Evolutionary conservation across 1,140 invertebrate species (phyloP), one percentile per base, ranked within the genome.

Genomic region (Eurosta solidaginis): DNA sequence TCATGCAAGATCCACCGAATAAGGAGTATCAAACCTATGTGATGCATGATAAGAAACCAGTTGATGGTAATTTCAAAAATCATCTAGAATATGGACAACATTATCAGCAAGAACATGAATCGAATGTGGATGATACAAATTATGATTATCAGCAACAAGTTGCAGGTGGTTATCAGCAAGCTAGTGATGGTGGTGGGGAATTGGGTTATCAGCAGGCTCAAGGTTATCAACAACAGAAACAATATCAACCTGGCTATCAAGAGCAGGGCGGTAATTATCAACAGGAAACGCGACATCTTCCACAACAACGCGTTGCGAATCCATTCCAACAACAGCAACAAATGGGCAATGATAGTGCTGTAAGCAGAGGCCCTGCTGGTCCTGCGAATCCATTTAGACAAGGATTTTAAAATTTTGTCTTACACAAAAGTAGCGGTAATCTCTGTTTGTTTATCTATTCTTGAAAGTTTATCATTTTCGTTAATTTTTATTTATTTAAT

Each of bases 11-110:
- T 88, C 95, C 95, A 45, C 95, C 95, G 0, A 93, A 94, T 82
- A 97, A 97, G 84, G 94, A 97, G 81, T 98, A 98, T 83, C 96
- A 98, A 86, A 98, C 96, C 0, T 98, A 97, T 85, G 94, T 92
- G 45, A 92, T 96, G 91, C 96, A 96, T 87, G 96, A 97, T 79
- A 93, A 94, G 80, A 91, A 93, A 81, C 93, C 93, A 0, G 91
- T 95, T 0, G 89, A 90, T 76, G 92, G 92, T 20, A 93, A 95
- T n/a, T 90, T 92, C 20, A 94, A 94, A 81, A 96, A 96, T 83
- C 95, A 96, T 82, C 85, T 96, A 54, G 92, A 94, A 84, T 94
- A 94, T 80, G 89, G 76, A 88, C 91, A 81, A 85, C 91, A 81
- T 83, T 90, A 82, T 81, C 90, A 84, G 80, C 88, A 88, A 17